phyloP scores from a whole-genome alignment of 2,797 vertebrate species.

The Orestias chungarensis region DNA sequence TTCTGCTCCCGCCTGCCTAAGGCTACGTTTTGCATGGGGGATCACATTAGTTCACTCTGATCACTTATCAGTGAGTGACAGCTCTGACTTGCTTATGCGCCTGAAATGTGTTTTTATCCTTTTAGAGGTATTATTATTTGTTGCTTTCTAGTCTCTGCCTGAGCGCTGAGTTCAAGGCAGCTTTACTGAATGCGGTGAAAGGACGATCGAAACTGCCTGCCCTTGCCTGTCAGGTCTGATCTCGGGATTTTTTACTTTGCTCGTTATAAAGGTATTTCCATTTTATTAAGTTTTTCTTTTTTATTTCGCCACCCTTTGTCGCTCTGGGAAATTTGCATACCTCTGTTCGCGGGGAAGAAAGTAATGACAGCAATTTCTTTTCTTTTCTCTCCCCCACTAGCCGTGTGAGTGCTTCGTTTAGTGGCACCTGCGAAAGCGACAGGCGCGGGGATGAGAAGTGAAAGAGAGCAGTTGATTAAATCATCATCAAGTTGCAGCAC shows the following conservation, averaged over 20 bases:
- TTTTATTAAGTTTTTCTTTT: constrained; percentile 74
- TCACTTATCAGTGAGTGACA: constrained; percentile 74
- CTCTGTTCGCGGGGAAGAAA: constrained; percentile 87
- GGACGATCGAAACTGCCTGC: constrained; percentile 88
- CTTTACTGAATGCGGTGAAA: constrained; percentile 80
- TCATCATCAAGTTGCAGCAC: constrained; percentile 98
- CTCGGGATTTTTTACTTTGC: constrained; percentile 88
- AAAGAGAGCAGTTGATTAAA: constrained; percentile 99
- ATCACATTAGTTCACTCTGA: constrained; percentile 61
- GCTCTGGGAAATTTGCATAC: constrained; percentile 94
- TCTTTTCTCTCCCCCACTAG: constrained; percentile 79
- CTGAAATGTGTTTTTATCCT: constrained; percentile 57
- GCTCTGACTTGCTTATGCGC: constrained; percentile 64
- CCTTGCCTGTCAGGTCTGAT: constrained; percentile 92
- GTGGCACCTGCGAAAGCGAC: constrained; percentile 96
- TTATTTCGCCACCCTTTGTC: constrained; percentile 78
- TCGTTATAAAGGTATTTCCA: constrained; percentile 90
- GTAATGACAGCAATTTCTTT: constrained; percentile 98
- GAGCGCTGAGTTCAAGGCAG: constrained; percentile 77
- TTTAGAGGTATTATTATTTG: constrained; percentile 71
- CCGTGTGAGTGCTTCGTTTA: constrained; percentile 95
- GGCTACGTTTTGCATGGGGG: constrained; percentile 52
- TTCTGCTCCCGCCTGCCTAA: constrained; percentile 35
- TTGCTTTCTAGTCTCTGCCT: constrained; percentile 71
- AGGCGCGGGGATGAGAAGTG: constrained; percentile 96